phyloP scores from a whole-genome alignment of 2,888 invertebrate genomes.

The Drosophila setosimentum region DNA sequence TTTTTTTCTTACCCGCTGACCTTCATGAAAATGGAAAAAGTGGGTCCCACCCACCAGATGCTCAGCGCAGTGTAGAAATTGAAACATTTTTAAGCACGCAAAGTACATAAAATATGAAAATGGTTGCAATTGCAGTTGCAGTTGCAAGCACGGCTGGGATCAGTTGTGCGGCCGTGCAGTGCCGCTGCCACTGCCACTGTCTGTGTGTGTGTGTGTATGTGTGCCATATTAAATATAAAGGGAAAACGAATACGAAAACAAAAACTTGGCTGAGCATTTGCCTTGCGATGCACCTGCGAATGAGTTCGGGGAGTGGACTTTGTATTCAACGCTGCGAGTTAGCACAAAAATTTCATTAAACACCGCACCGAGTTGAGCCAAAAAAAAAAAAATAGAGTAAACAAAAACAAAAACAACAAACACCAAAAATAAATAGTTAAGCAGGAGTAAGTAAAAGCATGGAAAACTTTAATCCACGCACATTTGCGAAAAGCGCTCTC shows the following conservation, averaged over 20 bases:
- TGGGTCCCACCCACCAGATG: conserved; percentile 16
- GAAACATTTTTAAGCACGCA: conserved; percentile 73
- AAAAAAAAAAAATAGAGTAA: background rate
- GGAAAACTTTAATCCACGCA: conserved; percentile 71
- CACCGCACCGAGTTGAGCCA: conserved; percentile 52
- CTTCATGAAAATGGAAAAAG: conserved; percentile 63
- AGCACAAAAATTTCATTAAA: conserved; percentile 71
- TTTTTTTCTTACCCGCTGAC: conserved; percentile 54
- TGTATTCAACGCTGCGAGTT: conserved; percentile 26
- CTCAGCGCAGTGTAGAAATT: conserved; percentile 42
- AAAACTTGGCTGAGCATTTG: conserved; percentile 48
- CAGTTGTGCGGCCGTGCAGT: conserved; percentile 44
- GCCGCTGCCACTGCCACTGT: background rate
- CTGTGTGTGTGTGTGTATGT: conserved; percentile 1
- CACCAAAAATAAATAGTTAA: background rate
- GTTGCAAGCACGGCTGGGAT: conserved; percentile 22
- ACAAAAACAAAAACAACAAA: too few species aligned
- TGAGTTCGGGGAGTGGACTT: conserved; percentile 9
- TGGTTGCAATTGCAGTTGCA: conserved; percentile 52
- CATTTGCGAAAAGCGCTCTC: conserved; percentile 50
- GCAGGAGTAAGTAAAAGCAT: conserved; percentile 61
- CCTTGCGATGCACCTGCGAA: conserved; percentile 19
- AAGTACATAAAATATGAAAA: conserved; percentile 77
- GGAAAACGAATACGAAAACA: conserved; percentile 14
- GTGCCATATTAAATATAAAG: conserved; percentile 8